These are phyloP conservation scores for Periophthalmodon schlosseri DNA, from an alignment of 2,113 vertebrate species.

Conservation along the genomic window DNA sequence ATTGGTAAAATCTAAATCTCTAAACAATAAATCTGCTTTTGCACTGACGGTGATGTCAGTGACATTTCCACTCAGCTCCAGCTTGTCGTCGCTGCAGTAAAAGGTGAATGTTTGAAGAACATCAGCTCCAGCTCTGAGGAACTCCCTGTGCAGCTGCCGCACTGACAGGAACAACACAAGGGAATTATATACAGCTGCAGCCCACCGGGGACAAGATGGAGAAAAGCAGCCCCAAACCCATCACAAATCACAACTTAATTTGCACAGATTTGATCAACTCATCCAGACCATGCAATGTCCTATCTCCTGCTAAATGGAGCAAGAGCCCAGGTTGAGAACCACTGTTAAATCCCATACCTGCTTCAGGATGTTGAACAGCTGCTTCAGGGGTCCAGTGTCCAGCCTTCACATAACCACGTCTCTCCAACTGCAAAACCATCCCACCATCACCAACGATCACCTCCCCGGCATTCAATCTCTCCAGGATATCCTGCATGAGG, in stretches of 20 bases:
- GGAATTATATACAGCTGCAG: background rate
- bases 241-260: background rate
- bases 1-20: too few species aligned
- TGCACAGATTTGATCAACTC: background rate
- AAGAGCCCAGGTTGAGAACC: background rate
- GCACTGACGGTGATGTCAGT: constrained; percentile 80
- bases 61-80: constrained; percentile 86
- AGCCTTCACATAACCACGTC: constrained; percentile 87
- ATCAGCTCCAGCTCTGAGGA: constrained; percentile 84
- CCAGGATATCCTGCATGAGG: constrained; percentile 80
- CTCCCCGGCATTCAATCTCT: constrained; percentile 84
- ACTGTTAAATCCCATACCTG: constrained; percentile 69
- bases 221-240: too few species aligned
- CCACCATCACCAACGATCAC: constrained; percentile 88
- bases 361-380: constrained; percentile 86
- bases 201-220: too few species aligned
- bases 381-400: constrained; percentile 90
- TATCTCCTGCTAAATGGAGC: too few species aligned
- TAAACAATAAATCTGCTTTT: background rate
- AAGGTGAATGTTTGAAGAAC: constrained; percentile 88
- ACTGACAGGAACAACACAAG: constrained; percentile 65
- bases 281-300: background rate
- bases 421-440: constrained; percentile 87
- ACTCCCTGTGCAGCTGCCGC: constrained; percentile 86
- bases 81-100: constrained; percentile 88